These are phyloP conservation scores for Rhamphomyia laevipes DNA, from an alignment of 2,888 invertebrate species.

Conservation along the genomic window DNA sequence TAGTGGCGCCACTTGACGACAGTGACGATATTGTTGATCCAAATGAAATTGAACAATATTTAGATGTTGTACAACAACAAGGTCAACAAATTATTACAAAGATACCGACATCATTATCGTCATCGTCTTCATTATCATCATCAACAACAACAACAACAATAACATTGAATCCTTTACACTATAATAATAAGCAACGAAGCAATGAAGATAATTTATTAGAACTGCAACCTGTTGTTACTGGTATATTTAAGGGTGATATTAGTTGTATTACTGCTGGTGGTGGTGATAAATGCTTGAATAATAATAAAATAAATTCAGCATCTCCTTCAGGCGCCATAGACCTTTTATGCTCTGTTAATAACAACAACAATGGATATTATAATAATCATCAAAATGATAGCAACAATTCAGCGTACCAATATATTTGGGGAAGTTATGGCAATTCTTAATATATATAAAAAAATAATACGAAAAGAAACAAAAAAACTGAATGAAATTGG, in stretches of 20 bases:
- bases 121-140: not conserved
- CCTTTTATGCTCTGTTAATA: not conserved
- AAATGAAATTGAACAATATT: slow-evolving; percentile 39
- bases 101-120: slow-evolving; percentile 5
- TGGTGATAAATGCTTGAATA: slow-evolving; percentile 7
- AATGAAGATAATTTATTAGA: slow-evolving; percentile 21
- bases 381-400: not conserved
- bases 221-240: slow-evolving; percentile 19
- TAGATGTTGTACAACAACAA: slow-evolving; percentile 24
- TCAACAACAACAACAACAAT: not conserved
- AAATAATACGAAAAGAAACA: too few species aligned
- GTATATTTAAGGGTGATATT: slow-evolving; percentile 1
- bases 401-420: slow-evolving; percentile 15
- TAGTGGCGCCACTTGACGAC: slow-evolving; percentile 12
- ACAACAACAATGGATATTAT: not conserved
- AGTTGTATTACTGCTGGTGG: too few species aligned
- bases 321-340: slow-evolving; percentile 1
- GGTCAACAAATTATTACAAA: slow-evolving; percentile 8
- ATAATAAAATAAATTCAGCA: slow-evolving; percentile 5
- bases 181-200: slow-evolving; percentile 7
- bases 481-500: too few species aligned
- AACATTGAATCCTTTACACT: not conserved
- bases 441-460: slow-evolving; percentile 22
- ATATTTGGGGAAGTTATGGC: slow-evolving; percentile 31
- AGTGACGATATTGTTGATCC: slow-evolving; percentile 30